Base-by-base conservation (phyloP, 2,797 vertebrate species). In the Borostomias antarcticus region DNA sequence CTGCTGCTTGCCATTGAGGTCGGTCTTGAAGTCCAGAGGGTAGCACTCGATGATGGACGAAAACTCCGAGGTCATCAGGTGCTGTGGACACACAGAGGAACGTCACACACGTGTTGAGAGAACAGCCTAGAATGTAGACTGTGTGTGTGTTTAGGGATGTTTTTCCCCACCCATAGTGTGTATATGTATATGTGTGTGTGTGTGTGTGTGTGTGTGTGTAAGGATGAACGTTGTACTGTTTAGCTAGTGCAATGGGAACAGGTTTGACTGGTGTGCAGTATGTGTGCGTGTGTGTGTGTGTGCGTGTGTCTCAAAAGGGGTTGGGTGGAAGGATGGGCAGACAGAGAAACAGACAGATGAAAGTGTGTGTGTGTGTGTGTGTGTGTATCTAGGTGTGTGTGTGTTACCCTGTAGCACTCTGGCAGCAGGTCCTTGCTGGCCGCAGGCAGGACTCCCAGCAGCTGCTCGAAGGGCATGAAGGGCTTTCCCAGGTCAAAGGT, bases 1-100 rank as follows among this genome's bases (percentile, higher is more conserved):
- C 79, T 99, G 98, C 79, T 98, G 96, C 73, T 99, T 99, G 64
- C 96, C 98, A 74, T 99, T 99, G 45, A 99, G 91, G 84, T 99
- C 97, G 0, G 96, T 99, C 92, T 95, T 97, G 82, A 99, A 99
- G 89, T 99, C 97, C 2, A 87, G 82, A 30, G 98, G 98, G 81
- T 99, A 99, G 80, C 97, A 97, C 76, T 97, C 95, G 70, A 98
- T 95, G 73, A 99, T 98, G 48, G 94, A 83, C 0, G 97, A 99
- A 17, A 86, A 89, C 73, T 93, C 88, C 73, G 93, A 94, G 26
- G 86, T 95, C 98, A 99, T 98, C 86, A 99, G 90, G 85, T 92
- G 91, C 98, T 99, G 82, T 50, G 75, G 84, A 85, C 76, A 10
- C 78, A 11, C 11, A 21, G 40, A 5, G 1, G 17, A 45, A 17